A percentile compares a stretch with the other conserved stretches of the same genome.
These are phyloP conservation scores for Ceraclea dissimilis DNA, from an alignment of 2,888 invertebrate genomes.

Conservation along the genomic window DNA sequence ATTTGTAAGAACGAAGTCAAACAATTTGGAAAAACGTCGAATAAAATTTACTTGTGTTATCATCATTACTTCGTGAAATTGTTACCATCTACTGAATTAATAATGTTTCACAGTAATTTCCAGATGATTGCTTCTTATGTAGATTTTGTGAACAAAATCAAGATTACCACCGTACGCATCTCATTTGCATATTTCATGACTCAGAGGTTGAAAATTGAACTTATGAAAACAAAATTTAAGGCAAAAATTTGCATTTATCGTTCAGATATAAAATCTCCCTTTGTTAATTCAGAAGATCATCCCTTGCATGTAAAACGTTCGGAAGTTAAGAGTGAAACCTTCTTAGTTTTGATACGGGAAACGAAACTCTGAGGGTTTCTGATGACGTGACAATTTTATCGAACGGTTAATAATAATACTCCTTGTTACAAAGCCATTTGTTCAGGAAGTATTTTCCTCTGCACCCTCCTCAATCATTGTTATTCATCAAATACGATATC, in stretches of 20 bases:
- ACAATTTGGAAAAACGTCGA: too few relatives aligned
- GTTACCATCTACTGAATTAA: too few relatives aligned
- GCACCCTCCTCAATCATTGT: neutral
- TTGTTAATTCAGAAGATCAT: neutral
- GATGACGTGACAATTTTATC: slow-evolving; percentile 1
- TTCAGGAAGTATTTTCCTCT: neutral
- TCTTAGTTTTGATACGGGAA: neutral
- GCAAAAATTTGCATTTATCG: neutral
- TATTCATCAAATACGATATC: too few relatives aligned
- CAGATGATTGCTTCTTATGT: too few relatives aligned
- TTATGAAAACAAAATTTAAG: neutral
- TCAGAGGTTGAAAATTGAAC: too few relatives aligned
- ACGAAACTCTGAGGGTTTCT: neutral
- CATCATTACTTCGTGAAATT: too few relatives aligned
- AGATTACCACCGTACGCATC: too few relatives aligned
- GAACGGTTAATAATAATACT: neutral
- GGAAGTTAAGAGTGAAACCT: neutral
- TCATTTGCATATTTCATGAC: too few relatives aligned
- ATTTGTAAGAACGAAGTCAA: too few relatives aligned
- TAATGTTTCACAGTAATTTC: too few relatives aligned
- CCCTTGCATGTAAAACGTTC: neutral
- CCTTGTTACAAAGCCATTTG: neutral
- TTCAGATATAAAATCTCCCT: neutral
- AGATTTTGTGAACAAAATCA: too few relatives aligned
- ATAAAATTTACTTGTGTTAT: too few relatives aligned